Conservation (phyloP, 2,888 invertebrate genomes). For the Myopa testacea region DNA sequence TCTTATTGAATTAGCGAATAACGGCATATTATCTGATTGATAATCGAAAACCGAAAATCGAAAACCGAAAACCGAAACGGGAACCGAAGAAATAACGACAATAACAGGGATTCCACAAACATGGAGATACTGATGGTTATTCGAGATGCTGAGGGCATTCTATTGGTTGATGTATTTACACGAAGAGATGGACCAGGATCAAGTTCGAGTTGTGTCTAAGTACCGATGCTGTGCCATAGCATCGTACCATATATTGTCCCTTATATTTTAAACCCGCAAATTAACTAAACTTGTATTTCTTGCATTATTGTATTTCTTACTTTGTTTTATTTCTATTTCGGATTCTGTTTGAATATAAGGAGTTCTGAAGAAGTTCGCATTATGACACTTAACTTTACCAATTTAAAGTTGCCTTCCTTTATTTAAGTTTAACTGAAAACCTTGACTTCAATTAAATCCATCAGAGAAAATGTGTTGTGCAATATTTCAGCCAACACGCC, state of each 20-base stretch:
- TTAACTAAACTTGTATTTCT: background rate
- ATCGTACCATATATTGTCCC: background rate
- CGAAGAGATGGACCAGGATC: no score
- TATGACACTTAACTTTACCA: no score
- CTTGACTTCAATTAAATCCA: constrained; percentile 10
- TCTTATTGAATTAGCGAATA: background rate
- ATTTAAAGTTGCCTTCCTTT: background rate
- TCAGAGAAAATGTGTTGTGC: background rate
- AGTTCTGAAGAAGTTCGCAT: no score
- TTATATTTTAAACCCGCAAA: background rate
- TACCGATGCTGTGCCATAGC: background rate
- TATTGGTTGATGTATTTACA: no score
- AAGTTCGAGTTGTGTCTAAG: no score
- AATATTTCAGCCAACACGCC: background rate
- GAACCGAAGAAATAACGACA: no score
- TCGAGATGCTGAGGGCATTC: no score
- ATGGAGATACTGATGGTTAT: no score
- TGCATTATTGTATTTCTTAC: background rate
- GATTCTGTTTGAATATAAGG: background rate
- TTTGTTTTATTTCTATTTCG: background rate
- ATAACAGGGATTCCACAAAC: no score
- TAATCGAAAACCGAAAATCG: no score
- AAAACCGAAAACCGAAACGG: no score
- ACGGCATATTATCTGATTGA: no score
- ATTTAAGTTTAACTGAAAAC: background rate